A percentile compares a stretch with the other conserved stretches of the same genome.
Conservation (phyloP, 2,113 vertebrate genomes). For the Proterorhinus semilunaris region DNA sequence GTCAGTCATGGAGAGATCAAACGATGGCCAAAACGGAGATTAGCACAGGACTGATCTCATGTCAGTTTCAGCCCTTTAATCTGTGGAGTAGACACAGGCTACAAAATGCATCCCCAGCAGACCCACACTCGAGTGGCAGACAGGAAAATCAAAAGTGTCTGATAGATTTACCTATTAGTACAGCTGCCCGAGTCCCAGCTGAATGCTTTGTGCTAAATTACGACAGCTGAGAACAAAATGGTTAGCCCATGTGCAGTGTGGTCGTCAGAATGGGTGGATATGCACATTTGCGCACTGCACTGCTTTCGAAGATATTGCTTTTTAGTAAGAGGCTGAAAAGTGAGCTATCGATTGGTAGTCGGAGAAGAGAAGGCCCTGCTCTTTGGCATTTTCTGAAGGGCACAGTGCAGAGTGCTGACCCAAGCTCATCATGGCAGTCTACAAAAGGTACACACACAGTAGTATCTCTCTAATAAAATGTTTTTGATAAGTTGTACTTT, state of each 20-base stretch:
- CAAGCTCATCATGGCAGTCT: slow-evolving; percentile 34
- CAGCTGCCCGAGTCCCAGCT: slow-evolving; percentile 31
- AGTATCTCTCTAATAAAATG: background rate
- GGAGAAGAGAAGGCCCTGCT: slow-evolving; percentile 36
- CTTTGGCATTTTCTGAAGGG: slow-evolving; percentile 46
- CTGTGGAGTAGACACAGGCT: slow-evolving; percentile 33
- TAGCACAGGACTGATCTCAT: slow-evolving; percentile 55
- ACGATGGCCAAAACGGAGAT: slow-evolving; percentile 48
- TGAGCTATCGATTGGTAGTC: slow-evolving; percentile 44
- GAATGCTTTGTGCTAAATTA: slow-evolving; percentile 21
- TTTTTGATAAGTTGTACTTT: too few species aligned
- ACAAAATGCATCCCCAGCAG: slow-evolving; percentile 33
- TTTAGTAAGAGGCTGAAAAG: slow-evolving; percentile 41
- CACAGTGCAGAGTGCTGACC: slow-evolving; percentile 44
- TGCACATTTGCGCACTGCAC: background rate
- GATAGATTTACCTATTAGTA: slow-evolving; percentile 53
- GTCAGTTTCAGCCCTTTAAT: slow-evolving; percentile 66
- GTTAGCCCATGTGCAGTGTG: background rate
- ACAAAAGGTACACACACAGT: slow-evolving; percentile 1
- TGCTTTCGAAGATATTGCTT: slow-evolving; percentile 19
- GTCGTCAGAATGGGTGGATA: background rate
- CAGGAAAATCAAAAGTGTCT: slow-evolving; percentile 55
- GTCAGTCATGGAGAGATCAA: slow-evolving; percentile 40
- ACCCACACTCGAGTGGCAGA: slow-evolving; percentile 6
- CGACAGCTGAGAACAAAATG: background rate